These are phyloP conservation scores for Prionace glauca DNA, from an alignment of 2,797 vertebrate species.

Conservation along the genomic window DNA sequence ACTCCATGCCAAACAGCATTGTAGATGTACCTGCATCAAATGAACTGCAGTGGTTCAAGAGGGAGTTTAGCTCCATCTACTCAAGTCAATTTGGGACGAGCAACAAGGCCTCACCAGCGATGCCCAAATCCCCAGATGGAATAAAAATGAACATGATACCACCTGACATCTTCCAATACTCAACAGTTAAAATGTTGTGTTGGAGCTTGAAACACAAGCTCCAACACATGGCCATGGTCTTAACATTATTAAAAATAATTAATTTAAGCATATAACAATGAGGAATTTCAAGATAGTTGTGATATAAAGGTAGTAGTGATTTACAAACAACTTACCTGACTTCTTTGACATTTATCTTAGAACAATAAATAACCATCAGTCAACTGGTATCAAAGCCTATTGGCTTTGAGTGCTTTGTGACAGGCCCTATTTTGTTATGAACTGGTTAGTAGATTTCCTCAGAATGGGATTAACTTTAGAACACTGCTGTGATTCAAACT, in stretches of 20 bases:
- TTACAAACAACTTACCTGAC: not conserved
- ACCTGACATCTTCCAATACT: not conserved
- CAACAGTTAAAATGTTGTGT: not conserved
- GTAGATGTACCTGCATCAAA: not conserved
- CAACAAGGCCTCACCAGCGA: not conserved
- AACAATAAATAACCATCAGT: not conserved
- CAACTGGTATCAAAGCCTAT: not conserved
- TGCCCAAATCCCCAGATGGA: not conserved
- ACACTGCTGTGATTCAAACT: not conserved
- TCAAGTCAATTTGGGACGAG: not conserved
- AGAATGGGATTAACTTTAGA: slow-evolving; percentile 8
- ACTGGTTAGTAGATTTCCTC: not conserved
- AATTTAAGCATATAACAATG: not conserved
- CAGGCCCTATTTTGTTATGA: slow-evolving; percentile 5
- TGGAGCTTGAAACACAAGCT: not conserved
- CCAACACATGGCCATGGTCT: not conserved
- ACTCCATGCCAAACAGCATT: not conserved
- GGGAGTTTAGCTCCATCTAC: not conserved
- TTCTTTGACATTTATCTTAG: not conserved
- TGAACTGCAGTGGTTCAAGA: not conserved
- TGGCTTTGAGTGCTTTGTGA: slow-evolving; percentile 1
- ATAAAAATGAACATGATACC: not conserved
- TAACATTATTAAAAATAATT: not conserved
- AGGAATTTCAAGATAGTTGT: not conserved
- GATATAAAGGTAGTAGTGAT: not conserved